These are phyloP conservation scores for Tortricodes alternella DNA, from an alignment of 2,888 invertebrate genomes.

Conservation along the genomic window DNA sequence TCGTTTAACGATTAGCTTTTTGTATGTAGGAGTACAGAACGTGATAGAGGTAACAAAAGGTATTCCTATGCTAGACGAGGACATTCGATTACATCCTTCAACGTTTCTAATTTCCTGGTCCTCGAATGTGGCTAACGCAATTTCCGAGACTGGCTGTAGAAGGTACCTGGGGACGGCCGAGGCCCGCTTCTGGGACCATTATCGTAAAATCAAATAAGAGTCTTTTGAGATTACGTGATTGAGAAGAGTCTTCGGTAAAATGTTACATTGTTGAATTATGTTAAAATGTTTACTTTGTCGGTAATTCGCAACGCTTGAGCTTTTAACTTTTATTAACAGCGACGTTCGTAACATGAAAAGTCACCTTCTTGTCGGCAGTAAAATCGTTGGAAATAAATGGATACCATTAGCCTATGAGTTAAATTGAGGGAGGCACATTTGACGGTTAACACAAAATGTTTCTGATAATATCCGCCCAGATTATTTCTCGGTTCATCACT, in stretches of 20 bases:
- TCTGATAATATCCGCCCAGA: constrained; percentile 27
- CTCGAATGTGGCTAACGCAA: constrained; percentile 80
- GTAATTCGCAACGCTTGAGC: constrained; percentile 21
- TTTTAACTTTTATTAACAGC: constrained; percentile 27
- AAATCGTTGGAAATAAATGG: constrained; percentile 30
- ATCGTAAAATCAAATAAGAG: constrained; percentile 74
- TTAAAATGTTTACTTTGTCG: constrained; percentile 28
- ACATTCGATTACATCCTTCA: constrained; percentile 79
- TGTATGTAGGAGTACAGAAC: constrained; percentile 25
- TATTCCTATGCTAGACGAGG: constrained; percentile 61
- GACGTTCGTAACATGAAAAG: constrained; percentile 18
- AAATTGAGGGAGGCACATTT: constrained; percentile 27
- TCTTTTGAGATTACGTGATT: constrained; percentile 64
- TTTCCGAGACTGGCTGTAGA: constrained; percentile 73
- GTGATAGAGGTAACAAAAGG: constrained; percentile 50
- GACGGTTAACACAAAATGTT: constrained; percentile 23
- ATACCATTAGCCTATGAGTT: constrained; percentile 27
- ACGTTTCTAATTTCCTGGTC: constrained; percentile 82
- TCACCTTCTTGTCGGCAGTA: constrained; percentile 26
- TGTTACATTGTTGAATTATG: constrained; percentile 29
- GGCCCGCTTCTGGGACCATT: constrained; percentile 58
- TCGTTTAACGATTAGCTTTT: constrained; percentile 15
- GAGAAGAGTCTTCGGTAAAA: constrained; percentile 53
- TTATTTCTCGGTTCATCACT: constrained; percentile 31
- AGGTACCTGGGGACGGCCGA: constrained; percentile 65